Evolutionary conservation across 2,797 vertebrate species (phyloP), one percentile per base, ranked within the genome.

Genomic region (Nasua narica): DNA sequence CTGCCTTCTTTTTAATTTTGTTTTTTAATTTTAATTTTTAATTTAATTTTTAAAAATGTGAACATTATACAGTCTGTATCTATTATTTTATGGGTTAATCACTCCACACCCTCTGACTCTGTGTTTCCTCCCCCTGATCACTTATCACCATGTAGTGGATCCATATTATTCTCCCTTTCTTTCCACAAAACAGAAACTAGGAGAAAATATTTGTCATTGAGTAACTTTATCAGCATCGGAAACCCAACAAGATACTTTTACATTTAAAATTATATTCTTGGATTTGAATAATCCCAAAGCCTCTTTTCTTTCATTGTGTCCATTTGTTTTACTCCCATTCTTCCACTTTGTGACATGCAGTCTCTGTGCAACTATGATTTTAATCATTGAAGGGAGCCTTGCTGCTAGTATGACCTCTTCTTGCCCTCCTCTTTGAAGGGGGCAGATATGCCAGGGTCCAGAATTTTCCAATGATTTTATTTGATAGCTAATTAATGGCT

Each of bases 401-500:
- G 50, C 70, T 79, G 40, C 91, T 90, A 46, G 15, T 74, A n/a
- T 79, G 50, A 86, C 48, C 40, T 91, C 94, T 62, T 70, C 52
- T 50, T 96, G 97, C 77, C 96, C 98, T 96, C 92, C 62, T 95
- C 77, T 94, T 94, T 96, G 94, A 94, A 86, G 94, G 95, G 95
- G 69, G 79, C 86, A 97, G 92, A 97, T 95, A 94, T 96, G 87
- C 88, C 56, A 97, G 97, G 86, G 97, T 98, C 98, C 97, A 95
- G 95, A 85, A 93, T 97, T 98, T 97, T 97, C 85, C 95, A 98
- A 95, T 90, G 92, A 98, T 98, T 98, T 98, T 97, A 97, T 97
- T 77, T 97, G 97, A 98, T 97, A 95, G 96, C 90, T 98, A 98
- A 98, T 98, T 98, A 98, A 98, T 98, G 94, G 85, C 94, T 94